phyloP scores from a whole-genome alignment of 2,888 invertebrate species.

The Atherix ibis region DNA sequence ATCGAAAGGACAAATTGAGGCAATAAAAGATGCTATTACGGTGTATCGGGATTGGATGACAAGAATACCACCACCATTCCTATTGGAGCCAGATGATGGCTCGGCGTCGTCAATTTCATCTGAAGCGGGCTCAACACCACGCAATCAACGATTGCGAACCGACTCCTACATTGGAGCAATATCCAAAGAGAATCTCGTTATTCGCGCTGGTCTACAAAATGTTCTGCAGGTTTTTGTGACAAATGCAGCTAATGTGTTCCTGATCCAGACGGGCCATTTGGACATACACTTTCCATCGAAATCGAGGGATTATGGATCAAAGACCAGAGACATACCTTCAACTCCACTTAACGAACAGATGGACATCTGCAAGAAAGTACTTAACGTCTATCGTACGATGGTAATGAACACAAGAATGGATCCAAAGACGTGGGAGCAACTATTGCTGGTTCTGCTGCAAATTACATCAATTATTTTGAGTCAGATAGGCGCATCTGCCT shows the following conservation, averaged over 20 bases:
- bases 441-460: constrained; percentile 71
- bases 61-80: constrained; percentile 59
- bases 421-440: constrained; percentile 82
- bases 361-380: constrained; percentile 86
- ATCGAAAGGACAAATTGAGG: constrained; percentile 55
- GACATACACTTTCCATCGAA: constrained; percentile 40
- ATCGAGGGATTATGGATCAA: constrained; percentile 37
- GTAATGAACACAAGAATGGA: constrained; percentile 95
- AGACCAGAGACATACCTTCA: constrained; percentile 41
- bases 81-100: constrained; percentile 50
- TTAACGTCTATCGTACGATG: constrained; percentile 92
- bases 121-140: constrained; percentile 30
- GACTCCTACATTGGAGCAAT: constrained; percentile 78
- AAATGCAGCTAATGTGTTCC: constrained; percentile 88
- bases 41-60: constrained; percentile 95
- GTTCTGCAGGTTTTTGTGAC: constrained; percentile 58
- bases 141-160: constrained; percentile 47
- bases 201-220: constrained; percentile 67
- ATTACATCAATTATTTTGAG: constrained; percentile 80
- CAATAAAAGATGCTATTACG: constrained; percentile 74
- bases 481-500: constrained; percentile 53
- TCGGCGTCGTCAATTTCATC: too few relatives aligned
- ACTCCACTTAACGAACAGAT: constrained; percentile 79
- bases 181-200: constrained; percentile 59
- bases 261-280: constrained; percentile 38